Percentiles rank a stretch among this genome's conserved stretches.
phyloP scores from a whole-genome alignment of 2,113 vertebrate species.

The Microtus oregoni region DNA sequence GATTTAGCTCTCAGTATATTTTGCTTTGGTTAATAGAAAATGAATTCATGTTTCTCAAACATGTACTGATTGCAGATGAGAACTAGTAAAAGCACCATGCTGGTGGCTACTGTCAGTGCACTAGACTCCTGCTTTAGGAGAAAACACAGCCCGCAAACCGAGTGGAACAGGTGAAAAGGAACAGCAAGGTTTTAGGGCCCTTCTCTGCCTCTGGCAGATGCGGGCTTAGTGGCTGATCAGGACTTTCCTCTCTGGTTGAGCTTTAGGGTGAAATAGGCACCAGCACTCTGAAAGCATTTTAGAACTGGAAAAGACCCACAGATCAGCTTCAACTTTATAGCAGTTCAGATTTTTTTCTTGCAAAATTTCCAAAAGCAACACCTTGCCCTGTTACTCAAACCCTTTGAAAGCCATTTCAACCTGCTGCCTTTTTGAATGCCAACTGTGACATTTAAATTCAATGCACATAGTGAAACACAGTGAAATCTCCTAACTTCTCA shows the following conservation, averaged over 20 bases:
- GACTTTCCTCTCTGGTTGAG: background rate
- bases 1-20: background rate
- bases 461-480: background rate
- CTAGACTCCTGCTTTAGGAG: background rate
- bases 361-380: background rate
- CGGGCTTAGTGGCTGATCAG: background rate
- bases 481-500: slow-evolving; percentile 1
- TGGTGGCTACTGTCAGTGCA: background rate
- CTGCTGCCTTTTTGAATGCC: slow-evolving; percentile 18
- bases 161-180: background rate
- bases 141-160: background rate
- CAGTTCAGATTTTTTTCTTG: background rate
- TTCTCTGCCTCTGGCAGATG: too few relatives aligned
- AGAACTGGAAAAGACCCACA: slow-evolving; percentile 21
- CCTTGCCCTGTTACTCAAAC: background rate
- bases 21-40: background rate
- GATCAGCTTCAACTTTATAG: background rate
- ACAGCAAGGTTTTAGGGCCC: background rate
- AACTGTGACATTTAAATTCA: background rate
- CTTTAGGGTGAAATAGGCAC: background rate
- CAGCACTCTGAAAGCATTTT: slow-evolving; percentile 30
- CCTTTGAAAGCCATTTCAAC: background rate
- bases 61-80: background rate
- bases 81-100: background rate
- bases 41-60: background rate